These are phyloP conservation scores for Pollenia angustigena DNA, from an alignment of 2,888 invertebrate genomes.

Conservation along the genomic window DNA sequence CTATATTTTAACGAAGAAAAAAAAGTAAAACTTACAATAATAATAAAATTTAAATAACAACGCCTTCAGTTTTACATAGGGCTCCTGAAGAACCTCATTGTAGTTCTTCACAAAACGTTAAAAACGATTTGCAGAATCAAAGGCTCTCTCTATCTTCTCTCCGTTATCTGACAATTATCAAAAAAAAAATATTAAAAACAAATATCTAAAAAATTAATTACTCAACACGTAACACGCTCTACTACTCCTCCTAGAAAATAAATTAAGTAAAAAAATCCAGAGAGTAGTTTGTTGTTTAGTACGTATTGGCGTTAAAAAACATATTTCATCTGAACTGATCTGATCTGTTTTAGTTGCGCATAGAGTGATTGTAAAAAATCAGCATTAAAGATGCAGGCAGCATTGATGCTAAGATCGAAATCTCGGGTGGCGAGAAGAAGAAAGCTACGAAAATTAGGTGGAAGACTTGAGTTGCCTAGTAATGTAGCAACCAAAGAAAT, in stretches of 20 bases:
- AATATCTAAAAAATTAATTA: conserved; percentile 21
- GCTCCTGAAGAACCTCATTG: conserved; percentile 79
- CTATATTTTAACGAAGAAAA: conserved; percentile 28
- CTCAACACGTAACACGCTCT: conserved; percentile 46
- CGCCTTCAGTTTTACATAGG: conserved; percentile 81
- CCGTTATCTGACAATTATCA: conserved; percentile 13
- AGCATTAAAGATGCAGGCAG: conserved; percentile 91
- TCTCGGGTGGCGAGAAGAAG: conserved; percentile 93
- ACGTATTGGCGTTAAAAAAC: conserved; percentile 56
- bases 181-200: background rate
- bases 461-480: conserved; percentile 92
- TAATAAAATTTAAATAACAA: conserved; percentile 62
- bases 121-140: conserved; percentile 31
- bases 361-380: conserved; percentile 71
- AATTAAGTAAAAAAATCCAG: conserved; percentile 9
- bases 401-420: conserved; percentile 95
- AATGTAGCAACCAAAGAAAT: conserved; percentile 94
- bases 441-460: conserved; percentile 90
- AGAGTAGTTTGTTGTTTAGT: conserved; percentile 46
- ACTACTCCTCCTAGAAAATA: conserved; percentile 19
- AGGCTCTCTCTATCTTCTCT: conserved; percentile 45
- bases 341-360: conserved; percentile 66
- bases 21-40: conserved; percentile 50
- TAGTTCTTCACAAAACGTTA: conserved; percentile 63
- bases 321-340: conserved; percentile 48